Conservation (phyloP, 2,888 invertebrate genomes). For the Kryphioiulus occultus region DNA sequence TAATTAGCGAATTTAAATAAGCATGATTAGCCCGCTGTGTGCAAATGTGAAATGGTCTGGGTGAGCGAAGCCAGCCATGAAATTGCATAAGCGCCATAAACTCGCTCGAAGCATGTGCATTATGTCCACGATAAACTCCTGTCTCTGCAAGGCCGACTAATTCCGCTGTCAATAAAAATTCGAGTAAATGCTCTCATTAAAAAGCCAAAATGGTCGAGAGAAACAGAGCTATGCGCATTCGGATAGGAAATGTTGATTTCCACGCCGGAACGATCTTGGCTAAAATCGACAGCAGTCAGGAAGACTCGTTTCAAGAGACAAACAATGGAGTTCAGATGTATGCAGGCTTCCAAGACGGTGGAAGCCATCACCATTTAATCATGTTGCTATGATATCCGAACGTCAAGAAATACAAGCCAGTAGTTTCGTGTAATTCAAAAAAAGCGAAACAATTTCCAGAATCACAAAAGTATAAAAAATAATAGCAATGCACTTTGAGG, state of each 20-base stretch:
- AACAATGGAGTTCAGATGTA: neutral
- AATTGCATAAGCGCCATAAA: constrained; percentile 17
- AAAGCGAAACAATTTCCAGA: neutral
- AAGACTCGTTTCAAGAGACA: neutral
- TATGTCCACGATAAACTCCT: constrained; percentile 17
- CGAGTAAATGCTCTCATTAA: constrained; percentile 18
- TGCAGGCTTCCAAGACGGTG: neutral
- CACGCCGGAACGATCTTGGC: neutral
- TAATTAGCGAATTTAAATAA: constrained; percentile 12
- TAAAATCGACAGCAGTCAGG: neutral
- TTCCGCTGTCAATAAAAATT: constrained; percentile 18
- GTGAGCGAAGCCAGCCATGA: constrained; percentile 4
- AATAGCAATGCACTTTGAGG: neutral
- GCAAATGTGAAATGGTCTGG: neutral
- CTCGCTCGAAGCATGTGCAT: constrained; percentile 6
- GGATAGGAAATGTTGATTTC: neutral
- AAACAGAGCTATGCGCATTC: neutral
- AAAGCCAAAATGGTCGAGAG: constrained; percentile 6
- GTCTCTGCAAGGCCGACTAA: constrained; percentile 15
- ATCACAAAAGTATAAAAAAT: neutral
- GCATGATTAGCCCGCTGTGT: constrained; percentile 4
- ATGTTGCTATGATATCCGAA: neutral
- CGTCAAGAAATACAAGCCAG: neutral
- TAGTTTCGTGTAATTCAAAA: neutral
- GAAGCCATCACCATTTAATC: neutral